Conservation (phyloP, 2,797 vertebrate species). For the Naso thynnoides region DNA sequence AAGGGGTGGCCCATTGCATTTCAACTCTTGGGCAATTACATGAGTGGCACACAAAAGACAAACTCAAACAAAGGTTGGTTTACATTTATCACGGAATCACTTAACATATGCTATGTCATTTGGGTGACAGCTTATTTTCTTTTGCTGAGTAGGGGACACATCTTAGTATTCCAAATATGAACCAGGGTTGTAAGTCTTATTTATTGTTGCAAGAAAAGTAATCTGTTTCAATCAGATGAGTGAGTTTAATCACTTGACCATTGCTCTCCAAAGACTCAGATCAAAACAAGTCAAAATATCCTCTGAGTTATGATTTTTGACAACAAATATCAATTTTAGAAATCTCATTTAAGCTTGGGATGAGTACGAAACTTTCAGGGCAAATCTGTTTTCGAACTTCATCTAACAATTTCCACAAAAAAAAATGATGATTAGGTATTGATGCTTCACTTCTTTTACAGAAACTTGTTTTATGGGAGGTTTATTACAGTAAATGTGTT, state of each 20-base stretch:
- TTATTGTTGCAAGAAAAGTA: constrained; percentile 7
- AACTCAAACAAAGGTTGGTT: constrained; percentile 48
- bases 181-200: neutral
- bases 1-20: constrained; percentile 63
- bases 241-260: constrained; percentile 4
- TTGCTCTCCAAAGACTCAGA: constrained; percentile 15
- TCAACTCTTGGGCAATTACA: constrained; percentile 68
- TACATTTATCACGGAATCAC: constrained; percentile 51
- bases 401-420: constrained; percentile 5
- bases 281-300: constrained; percentile 22
- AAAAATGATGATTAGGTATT: neutral
- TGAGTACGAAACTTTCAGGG: constrained; percentile 3
- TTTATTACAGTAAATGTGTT: constrained; percentile 1
- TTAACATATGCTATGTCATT: constrained; percentile 1
- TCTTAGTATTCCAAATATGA: neutral
- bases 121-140: neutral
- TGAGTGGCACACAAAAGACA: constrained; percentile 34
- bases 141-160: neutral
- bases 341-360: constrained; percentile 3
- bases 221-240: constrained; percentile 19
- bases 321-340: constrained; percentile 23
- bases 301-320: constrained; percentile 18
- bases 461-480: neutral
- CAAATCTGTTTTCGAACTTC: constrained; percentile 15
- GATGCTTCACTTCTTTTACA: constrained; percentile 9